phyloP scores from a whole-genome alignment of 2,888 invertebrate species.

The Eupithecia subfuscata region DNA sequence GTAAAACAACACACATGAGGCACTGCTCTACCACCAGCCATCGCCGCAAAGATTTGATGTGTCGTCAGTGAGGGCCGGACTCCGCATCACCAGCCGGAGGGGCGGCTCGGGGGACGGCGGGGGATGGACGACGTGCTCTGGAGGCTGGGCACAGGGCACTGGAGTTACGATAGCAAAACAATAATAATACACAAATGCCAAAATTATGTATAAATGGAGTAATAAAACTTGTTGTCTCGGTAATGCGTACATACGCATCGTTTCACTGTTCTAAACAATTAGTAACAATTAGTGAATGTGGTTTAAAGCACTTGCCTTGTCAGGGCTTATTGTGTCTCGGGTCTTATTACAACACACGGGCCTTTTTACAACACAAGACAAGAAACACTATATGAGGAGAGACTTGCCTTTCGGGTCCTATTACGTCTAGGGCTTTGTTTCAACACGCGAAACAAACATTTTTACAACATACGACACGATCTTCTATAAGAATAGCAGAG shows the following conservation, averaged over 20 bases:
- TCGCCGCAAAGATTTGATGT: too few relatives aligned
- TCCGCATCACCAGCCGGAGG: too few relatives aligned
- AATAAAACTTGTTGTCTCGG: background rate
- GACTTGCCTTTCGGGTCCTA: too few relatives aligned
- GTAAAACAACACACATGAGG: too few relatives aligned
- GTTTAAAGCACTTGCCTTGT: background rate
- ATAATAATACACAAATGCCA: background rate
- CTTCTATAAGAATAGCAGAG: too few relatives aligned
- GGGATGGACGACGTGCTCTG: too few relatives aligned
- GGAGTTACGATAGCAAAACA: too few relatives aligned
- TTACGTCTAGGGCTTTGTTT: too few relatives aligned
- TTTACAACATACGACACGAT: background rate
- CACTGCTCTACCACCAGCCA: too few relatives aligned
- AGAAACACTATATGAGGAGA: background rate
- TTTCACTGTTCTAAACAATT: background rate
- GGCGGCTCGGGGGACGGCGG: too few relatives aligned
- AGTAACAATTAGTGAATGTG: background rate
- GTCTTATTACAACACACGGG: background rate
- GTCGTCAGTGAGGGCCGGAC: too few relatives aligned
- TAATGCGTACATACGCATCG: background rate
- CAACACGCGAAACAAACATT: background rate
- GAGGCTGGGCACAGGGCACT: too few relatives aligned
- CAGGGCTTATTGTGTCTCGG: background rate
- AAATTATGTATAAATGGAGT: background rate
- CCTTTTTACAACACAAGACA: background rate